These are phyloP conservation scores for Sardinella longiceps DNA, from an alignment of 2,797 vertebrate genomes.

Conservation along the genomic window DNA sequence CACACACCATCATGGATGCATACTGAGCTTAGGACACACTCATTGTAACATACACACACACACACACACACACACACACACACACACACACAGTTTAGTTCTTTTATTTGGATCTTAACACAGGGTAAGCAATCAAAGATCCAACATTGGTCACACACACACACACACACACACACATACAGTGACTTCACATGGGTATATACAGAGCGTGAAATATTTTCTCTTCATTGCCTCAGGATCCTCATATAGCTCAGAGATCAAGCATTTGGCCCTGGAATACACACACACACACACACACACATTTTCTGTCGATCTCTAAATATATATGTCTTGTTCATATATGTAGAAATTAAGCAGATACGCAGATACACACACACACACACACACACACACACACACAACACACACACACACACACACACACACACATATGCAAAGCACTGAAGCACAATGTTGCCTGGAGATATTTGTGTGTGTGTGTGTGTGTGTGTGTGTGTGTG, in stretches of 20 bases:
- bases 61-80: no score
- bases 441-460: no score
- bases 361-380: neutral
- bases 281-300: constrained; percentile 14
- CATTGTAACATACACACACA: no score
- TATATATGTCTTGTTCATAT: neutral
- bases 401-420: neutral
- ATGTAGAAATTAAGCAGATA: neutral
- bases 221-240: neutral
- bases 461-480: no score
- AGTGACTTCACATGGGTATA: neutral
- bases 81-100: neutral
- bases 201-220: neutral
- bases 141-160: no score
- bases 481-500: no score
- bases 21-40: no score
- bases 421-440: neutral
- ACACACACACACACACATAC: neutral
- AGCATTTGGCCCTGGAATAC: neutral
- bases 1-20: no score
- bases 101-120: no score
- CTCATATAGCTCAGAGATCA: neutral
- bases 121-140: no score
- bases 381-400: neutral
- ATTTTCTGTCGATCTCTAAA: neutral